A percentile compares a stretch with the other conserved stretches of the same genome.
These are phyloP conservation scores for Trimorus sp. DNA, from an alignment of 2,888 invertebrate species.

Conservation along the genomic window DNA sequence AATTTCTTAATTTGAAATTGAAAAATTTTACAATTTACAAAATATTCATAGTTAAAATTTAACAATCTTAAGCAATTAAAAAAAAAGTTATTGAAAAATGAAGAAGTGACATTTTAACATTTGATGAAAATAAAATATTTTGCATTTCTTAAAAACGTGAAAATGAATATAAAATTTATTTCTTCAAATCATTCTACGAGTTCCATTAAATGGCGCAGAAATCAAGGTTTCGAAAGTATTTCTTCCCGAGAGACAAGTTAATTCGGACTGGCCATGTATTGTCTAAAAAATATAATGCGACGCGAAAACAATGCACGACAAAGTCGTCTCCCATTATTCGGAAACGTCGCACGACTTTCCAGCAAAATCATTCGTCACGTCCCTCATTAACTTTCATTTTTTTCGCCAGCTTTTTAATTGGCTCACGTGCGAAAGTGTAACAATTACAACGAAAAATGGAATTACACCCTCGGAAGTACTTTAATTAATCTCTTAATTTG, in stretches of 20 bases:
- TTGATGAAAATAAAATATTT: too few species aligned
- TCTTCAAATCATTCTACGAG: conserved; percentile 6
- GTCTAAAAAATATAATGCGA: conserved; percentile 11
- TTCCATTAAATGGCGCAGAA: conserved; percentile 32
- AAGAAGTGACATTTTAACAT: too few species aligned
- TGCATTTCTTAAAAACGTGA: too few species aligned
- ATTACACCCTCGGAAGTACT: too few species aligned
- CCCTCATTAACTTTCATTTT: conserved; percentile 39
- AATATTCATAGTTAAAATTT: too few species aligned
- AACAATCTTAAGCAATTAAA: too few species aligned
- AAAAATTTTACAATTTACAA: too few species aligned
- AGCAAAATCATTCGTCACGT: conserved; percentile 30
- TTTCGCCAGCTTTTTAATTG: background rate
- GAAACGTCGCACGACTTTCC: conserved; percentile 37
- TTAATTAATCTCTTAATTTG: too few species aligned
- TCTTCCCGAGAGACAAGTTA: conserved; percentile 24
- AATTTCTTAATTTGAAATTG: too few species aligned
- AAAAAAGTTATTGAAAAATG: too few species aligned
- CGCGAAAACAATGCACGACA: conserved; percentile 26
- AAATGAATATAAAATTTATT: too few species aligned
- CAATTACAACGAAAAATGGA: background rate
- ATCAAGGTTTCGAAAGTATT: conserved; percentile 40
- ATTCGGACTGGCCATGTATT: conserved; percentile 21
- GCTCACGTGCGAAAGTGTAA: conserved; percentile 1
- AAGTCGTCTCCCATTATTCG: conserved; percentile 1